These are phyloP conservation scores for Xylocopa sonorina DNA, from an alignment of 1,140 invertebrate species.

Conservation along the genomic window DNA sequence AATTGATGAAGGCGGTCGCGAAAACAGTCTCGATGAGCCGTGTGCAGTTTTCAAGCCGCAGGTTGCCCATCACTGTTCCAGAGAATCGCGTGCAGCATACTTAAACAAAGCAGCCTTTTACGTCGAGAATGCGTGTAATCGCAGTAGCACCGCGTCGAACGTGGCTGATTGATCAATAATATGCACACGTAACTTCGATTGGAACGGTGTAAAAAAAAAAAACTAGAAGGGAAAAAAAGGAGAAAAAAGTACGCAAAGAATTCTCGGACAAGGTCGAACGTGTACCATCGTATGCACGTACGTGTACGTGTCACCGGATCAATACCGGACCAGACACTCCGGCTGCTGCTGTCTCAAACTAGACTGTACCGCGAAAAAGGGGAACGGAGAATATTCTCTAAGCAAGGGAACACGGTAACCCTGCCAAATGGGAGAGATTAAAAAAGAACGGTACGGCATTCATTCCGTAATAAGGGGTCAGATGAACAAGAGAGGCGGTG, in stretches of 20 bases:
- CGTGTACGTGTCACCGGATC: conserved; percentile 62
- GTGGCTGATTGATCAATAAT: conserved; percentile 15
- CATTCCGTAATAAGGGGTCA: conserved; percentile 28
- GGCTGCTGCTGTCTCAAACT: conserved; percentile 55
- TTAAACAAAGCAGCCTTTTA: neutral
- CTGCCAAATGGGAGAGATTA: conserved; percentile 27
- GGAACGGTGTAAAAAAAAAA: neutral
- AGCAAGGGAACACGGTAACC: conserved; percentile 3
- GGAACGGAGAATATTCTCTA: conserved; percentile 14
- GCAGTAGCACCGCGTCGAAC: neutral
- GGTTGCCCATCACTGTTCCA: too few species aligned
- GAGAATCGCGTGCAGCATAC: neutral
- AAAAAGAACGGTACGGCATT: conserved; percentile 45
- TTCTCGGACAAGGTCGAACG: conserved; percentile 9
- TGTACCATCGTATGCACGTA: conserved; percentile 11
- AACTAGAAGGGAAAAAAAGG: neutral
- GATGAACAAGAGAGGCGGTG: conserved; percentile 20
- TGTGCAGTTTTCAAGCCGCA: too few species aligned
- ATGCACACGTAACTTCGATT: neutral
- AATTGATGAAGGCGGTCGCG: too few species aligned
- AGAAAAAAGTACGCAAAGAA: neutral
- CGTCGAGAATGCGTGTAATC: neutral
- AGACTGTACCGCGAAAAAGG: conserved; percentile 29
- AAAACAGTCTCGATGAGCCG: too few species aligned
- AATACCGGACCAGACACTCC: conserved; percentile 71